A percentile compares a stretch with the other conserved stretches of the same genome.
Conservation (phyloP, 1,140 invertebrate genomes). For the Hycleus phaleratus region DNA sequence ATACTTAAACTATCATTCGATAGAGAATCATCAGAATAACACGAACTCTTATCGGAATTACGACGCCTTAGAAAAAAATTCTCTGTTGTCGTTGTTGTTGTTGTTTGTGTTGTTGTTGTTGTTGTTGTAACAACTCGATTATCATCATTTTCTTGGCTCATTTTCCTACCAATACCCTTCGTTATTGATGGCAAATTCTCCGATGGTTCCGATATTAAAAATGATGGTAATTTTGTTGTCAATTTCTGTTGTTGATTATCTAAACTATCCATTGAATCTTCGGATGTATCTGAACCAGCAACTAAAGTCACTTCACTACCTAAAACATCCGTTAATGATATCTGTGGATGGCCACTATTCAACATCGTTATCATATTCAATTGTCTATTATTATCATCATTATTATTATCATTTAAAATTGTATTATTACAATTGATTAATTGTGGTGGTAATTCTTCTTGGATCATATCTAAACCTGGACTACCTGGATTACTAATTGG, state of each 20-base stretch:
- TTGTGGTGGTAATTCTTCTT: constrained; percentile 57
- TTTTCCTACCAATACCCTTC: constrained; percentile 63
- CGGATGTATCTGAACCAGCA: constrained; percentile 53
- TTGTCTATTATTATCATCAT: background rate
- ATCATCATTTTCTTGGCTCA: constrained; percentile 48
- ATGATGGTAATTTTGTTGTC: constrained; percentile 34
- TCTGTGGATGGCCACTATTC: constrained; percentile 59
- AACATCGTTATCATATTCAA: background rate
- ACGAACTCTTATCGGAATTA: constrained; percentile 52
- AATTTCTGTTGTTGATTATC: constrained; percentile 42
- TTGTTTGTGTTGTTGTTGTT: constrained; percentile 10
- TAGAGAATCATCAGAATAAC: constrained; percentile 58
- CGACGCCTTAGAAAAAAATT: constrained; percentile 34
- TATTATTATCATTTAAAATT: constrained; percentile 21
- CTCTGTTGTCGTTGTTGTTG: constrained; percentile 11
- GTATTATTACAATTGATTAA: constrained; percentile 4
- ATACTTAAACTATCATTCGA: constrained; percentile 49
- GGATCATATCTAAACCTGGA: constrained; percentile 76
- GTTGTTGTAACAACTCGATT: background rate
- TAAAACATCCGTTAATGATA: constrained; percentile 81
- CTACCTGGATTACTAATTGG: constrained; percentile 54
- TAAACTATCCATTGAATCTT: constrained; percentile 55
- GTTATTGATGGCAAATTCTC: constrained; percentile 73
- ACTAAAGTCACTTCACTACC: constrained; percentile 73
- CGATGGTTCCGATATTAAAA: constrained; percentile 50